phyloP scores from a whole-genome alignment of 2,888 invertebrate species.

The Pilophorus perplexus region DNA sequence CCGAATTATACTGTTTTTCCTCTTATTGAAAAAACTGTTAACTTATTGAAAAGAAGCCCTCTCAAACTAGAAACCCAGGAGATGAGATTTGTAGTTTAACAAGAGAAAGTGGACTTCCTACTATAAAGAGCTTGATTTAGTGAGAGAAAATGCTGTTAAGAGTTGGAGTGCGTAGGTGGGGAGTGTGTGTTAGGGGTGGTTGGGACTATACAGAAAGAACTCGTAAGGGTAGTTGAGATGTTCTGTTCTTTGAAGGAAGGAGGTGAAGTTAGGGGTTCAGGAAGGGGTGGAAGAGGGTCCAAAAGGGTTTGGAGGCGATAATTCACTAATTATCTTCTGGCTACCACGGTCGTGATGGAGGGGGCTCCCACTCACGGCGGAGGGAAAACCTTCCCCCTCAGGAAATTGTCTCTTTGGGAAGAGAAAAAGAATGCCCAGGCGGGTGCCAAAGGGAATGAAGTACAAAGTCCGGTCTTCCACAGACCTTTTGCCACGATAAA shows the following conservation, averaged over 20 bases:
- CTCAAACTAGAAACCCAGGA: too few species aligned
- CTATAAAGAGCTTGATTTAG: constrained; percentile 9
- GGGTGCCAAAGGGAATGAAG: constrained; percentile 38
- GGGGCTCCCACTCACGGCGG: neutral
- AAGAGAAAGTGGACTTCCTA: too few species aligned
- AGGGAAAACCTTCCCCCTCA: neutral
- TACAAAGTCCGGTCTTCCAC: constrained; percentile 40
- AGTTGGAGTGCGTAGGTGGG: neutral
- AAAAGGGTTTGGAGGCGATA: constrained; percentile 25
- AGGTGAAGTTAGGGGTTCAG: neutral
- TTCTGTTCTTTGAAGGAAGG: neutral
- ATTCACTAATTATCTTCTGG: constrained; percentile 33
- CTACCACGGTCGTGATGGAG: neutral
- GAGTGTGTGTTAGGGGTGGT: too few species aligned
- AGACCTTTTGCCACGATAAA: constrained; percentile 36
- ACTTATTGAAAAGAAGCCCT: too few species aligned
- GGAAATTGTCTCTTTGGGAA: constrained; percentile 32
- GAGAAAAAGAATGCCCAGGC: neutral
- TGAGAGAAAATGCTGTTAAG: constrained; percentile 4
- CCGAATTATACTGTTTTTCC: too few species aligned
- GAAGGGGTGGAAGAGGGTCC: constrained; percentile 8
- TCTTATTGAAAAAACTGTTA: too few species aligned
- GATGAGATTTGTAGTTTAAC: too few species aligned
- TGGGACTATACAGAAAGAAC: constrained; percentile 3
- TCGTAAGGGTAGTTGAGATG: constrained; percentile 16